phyloP scores from a whole-genome alignment of 2,113 vertebrate genomes.

The Paradoxurus hermaphroditus region DNA sequence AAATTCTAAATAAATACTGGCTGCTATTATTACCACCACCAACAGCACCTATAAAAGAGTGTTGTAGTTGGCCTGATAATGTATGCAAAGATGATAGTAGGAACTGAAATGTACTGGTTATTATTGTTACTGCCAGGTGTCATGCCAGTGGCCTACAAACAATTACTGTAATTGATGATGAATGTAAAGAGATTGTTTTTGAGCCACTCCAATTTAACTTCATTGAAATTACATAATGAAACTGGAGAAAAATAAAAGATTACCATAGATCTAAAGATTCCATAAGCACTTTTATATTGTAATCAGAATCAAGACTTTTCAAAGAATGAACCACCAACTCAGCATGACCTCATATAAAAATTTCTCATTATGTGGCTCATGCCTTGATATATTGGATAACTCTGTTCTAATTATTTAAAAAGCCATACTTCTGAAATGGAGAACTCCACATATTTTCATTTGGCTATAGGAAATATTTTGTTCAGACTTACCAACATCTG shows the following conservation, averaged over 20 bases:
- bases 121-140: conserved; percentile 17
- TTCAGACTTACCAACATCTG: background rate
- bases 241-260: background rate
- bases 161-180: conserved; percentile 16
- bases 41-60: background rate
- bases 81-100: background rate
- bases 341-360: background rate
- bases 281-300: background rate
- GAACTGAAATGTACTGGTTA: background rate
- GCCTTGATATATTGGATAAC: conserved; percentile 13
- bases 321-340: background rate
- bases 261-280: background rate
- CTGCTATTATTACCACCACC: background rate
- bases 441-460: background rate
- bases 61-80: background rate
- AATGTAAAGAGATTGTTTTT: conserved; percentile 37
- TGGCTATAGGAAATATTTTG: conserved; percentile 3
- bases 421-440: conserved; percentile 20
- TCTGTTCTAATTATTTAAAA: background rate
- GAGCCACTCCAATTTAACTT: conserved; percentile 3
- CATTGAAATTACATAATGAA: conserved; percentile 2
- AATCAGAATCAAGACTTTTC: background rate
- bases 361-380: background rate
- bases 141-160: background rate
- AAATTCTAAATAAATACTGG: background rate